Evolutionary conservation across 2,113 vertebrate genomes (phyloP), one percentile per base, ranked within the genome.

Genomic region (Dicerorhinus sumatrensis): DNA sequence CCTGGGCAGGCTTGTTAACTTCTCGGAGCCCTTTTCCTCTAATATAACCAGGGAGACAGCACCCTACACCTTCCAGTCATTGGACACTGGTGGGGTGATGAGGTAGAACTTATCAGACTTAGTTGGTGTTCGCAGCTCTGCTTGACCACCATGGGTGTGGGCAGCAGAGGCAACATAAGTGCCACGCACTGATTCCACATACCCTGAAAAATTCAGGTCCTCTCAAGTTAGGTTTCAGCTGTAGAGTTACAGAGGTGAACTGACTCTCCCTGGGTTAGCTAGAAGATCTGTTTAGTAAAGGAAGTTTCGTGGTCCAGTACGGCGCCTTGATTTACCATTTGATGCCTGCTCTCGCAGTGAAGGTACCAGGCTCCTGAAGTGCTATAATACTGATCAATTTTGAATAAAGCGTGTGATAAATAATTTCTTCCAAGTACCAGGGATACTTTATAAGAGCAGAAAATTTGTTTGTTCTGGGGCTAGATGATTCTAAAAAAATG

Each of bases 111-210:
- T 2, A 23, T 27, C 5, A 5, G 2, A 1, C 14, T 7, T 29
- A 7, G 25, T 17, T 46, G 36, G 13, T 21, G 0, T 33, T 29
- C 11, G 36, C 70, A 12, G 13, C 75, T 69, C 39, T 56, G 12
- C 33, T 4, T 39, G 18, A 70, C 81, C 48, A 16, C 89, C 13
- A 3, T 36, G 17, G 23, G 27, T 6, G 1, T 27, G 72, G 79
- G 39, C 1, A 2, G 1, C 31, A 21, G 82, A 72, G 29, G 54
- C 54, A 11, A 4, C 5, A 0, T 6, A 6, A 3, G 20, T 33
- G 8, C 65, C 16, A 6, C 0, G 13, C 2, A 0, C n/a, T 2
- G 16, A 54, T 4, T 13, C 33, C n/a, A 3, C 42, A 1, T 0
- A 25, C 85, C 31, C 76, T 25, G 23, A 6, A 27, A 70, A 63